These are phyloP conservation scores for Megalops atlanticus DNA, from an alignment of 2,113 vertebrate genomes.

Conservation along the genomic window DNA sequence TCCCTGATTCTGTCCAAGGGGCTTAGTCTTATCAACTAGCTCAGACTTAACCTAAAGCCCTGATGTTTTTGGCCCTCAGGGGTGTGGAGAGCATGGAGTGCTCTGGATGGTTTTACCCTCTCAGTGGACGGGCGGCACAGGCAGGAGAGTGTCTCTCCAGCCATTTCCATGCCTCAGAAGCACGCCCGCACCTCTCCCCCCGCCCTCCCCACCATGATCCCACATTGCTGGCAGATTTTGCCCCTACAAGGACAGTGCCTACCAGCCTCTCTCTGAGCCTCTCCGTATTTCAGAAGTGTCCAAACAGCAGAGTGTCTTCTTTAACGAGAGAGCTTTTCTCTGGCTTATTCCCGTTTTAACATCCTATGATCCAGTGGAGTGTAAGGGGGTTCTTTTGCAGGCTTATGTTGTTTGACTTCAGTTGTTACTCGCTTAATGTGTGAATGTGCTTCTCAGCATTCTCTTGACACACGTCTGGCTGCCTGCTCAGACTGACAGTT, in stretches of 20 bases:
- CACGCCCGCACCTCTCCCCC: background rate
- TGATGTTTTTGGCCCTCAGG: background rate
- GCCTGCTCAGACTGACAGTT: constrained; percentile 8
- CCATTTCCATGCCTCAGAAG: background rate
- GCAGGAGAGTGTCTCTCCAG: background rate
- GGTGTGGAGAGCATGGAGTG: background rate
- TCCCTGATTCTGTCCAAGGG: background rate
- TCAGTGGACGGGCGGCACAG: background rate
- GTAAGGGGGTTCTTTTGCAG: no score
- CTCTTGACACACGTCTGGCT: constrained; percentile 9
- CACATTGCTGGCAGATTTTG: background rate
- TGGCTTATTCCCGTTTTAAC: background rate
- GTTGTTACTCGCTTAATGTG: no score
- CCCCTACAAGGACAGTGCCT: background rate
- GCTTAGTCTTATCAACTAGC: background rate
- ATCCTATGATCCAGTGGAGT: no score
- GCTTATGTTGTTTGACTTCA: no score
- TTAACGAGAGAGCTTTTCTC: background rate
- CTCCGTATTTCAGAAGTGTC: background rate
- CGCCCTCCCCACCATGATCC: background rate
- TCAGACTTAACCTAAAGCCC: background rate
- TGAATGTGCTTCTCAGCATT: background rate
- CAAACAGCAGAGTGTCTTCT: background rate
- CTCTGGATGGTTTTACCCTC: background rate
- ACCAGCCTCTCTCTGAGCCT: background rate